Conservation (phyloP, 2,888 invertebrate genomes). For the Netelia fuscicornis region DNA sequence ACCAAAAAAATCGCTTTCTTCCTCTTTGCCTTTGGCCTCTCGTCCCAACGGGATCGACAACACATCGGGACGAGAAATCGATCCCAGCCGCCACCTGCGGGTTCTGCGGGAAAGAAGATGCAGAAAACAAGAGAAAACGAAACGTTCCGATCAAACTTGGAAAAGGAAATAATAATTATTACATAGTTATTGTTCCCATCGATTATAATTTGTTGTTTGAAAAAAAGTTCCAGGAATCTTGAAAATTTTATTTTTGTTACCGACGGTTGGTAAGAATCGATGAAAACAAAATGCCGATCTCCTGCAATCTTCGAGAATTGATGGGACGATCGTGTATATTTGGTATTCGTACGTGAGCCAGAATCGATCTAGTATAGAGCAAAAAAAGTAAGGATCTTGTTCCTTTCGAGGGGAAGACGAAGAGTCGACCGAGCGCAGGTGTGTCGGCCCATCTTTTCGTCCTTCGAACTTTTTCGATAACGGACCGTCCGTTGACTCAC, state of each 20-base stretch:
- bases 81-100: conserved; percentile 68
- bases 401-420: conserved; percentile 3
- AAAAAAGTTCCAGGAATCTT: too few species aligned
- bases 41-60: conserved; percentile 57
- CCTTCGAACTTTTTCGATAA: conserved; percentile 47
- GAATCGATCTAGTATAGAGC: conserved; percentile 9
- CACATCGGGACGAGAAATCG: conserved; percentile 61
- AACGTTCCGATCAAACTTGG: conserved; percentile 57
- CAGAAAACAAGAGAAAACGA: conserved; percentile 32
- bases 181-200: background rate
- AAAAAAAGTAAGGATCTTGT: conserved; percentile 11
- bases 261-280: background rate
- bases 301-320: conserved; percentile 8
- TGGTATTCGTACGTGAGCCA: conserved; percentile 17
- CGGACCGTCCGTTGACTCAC: conserved; percentile 35
- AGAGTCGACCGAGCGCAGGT: conserved; percentile 33
- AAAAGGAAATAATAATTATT: background rate
- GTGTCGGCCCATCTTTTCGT: conserved; percentile 15
- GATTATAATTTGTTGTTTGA: too few species aligned
- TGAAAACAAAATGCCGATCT: background rate
- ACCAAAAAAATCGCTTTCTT: background rate
- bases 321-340: conserved; percentile 15
- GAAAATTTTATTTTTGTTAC: background rate
- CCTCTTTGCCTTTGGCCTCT: conserved; percentile 16
- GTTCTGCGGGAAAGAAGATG: conserved; percentile 56